Base-by-base conservation (phyloP, 2,888 invertebrate species). In the Amaurobius ferox region DNA sequence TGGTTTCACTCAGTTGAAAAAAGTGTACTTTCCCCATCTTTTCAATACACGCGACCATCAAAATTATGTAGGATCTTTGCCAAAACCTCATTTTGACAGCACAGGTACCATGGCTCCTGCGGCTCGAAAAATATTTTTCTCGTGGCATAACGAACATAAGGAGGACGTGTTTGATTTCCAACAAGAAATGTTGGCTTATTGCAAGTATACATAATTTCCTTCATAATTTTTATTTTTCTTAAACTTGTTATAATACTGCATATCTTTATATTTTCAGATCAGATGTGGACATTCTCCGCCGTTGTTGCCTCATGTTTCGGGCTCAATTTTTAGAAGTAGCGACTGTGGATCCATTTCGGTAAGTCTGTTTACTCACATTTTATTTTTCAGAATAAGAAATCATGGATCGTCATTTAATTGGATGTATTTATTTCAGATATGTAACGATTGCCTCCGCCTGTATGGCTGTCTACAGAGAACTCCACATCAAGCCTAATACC, bases 11-110 rank as follows among this genome's bases (percentile, higher is more conserved):
- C 71, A 76, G 26, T 0, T 64, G 40, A 40, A 9, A 6, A 78
- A 85, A 13, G 77, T 77, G 9, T 83, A 76, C 40, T 76, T 83
- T 23, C 76, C 64, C 1, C 71, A 83, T 70, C 40, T 83, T 6
- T 83, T 78, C 23, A 85, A 85, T 39, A 66, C 48, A 0, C 0
- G 11, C 0, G 35, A 74, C n/a, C 73, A 80, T 23, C 73, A 74
- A 26, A 7, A 16, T 0, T 74, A 73, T n/a, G 39, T 68, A 9
- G 74, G 74, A 1, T 30, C 66, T 0, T 3, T 74, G 0, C 68
- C 74, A 1, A 30, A 73, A 3, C 6, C 55, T 0, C 0, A 7
- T 0, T 73, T 19, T 13, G 72, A 66, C 19, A 23, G 7, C 11
- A 66, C 79, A 11, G 35, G 48, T 7, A 28, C 67, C 0, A 80